Percentiles rank a stretch among this genome's conserved stretches.
Conservation (phyloP, 1,140 invertebrate species). For the Brachionus angularis region DNA sequence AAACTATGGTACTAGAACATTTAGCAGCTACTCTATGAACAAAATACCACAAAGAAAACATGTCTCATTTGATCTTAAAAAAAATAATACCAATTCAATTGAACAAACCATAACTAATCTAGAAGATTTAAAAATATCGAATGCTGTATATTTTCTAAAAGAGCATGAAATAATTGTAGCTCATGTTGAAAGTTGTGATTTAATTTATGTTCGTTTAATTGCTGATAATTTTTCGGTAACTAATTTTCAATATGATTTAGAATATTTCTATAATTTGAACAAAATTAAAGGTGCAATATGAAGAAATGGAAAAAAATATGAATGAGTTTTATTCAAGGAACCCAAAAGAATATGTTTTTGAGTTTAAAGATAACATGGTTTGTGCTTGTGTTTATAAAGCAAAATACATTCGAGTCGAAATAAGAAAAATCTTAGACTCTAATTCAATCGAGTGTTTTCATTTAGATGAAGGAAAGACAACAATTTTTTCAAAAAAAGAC, state of each 20-base stretch:
- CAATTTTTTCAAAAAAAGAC: background rate
- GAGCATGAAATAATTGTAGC: background rate
- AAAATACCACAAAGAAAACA: too few relatives aligned
- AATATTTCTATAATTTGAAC: background rate
- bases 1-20: too few relatives aligned
- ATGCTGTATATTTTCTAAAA: slow-evolving; percentile 22
- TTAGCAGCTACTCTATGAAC: too few relatives aligned
- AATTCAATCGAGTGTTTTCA: slow-evolving; percentile 25
- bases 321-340: slow-evolving; percentile 14
- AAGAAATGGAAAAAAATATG: slow-evolving; percentile 17
- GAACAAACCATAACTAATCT: background rate
- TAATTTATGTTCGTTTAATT: background rate
- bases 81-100: background rate
- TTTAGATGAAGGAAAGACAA: slow-evolving; percentile 18
- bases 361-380: background rate
- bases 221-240: slow-evolving; percentile 15
- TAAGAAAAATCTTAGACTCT: slow-evolving; percentile 11
- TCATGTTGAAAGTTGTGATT: slow-evolving; percentile 3
- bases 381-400: background rate
- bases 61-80: too few relatives aligned
- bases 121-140: background rate
- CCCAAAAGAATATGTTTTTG: background rate
- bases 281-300: slow-evolving; percentile 13
- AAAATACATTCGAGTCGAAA: slow-evolving; percentile 8
- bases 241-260: background rate